Percentiles rank a stretch among this genome's conserved stretches.
phyloP scores from a whole-genome alignment of 2,797 vertebrate genomes.

The Erpetoichthys calabaricus region DNA sequence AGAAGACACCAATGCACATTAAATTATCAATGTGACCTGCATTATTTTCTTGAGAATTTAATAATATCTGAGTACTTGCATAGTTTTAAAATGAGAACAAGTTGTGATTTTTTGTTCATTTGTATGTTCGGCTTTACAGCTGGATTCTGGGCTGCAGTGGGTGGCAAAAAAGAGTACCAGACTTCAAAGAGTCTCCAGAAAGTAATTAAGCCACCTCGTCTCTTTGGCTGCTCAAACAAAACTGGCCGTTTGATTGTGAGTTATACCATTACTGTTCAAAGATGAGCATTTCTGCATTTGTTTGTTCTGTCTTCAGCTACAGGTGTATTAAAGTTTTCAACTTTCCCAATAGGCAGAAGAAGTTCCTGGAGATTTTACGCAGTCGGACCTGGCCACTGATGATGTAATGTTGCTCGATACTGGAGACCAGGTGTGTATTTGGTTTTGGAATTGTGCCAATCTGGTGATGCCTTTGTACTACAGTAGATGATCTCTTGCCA shows the following conservation, averaged over 20 bases:
- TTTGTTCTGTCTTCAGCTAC: not conserved
- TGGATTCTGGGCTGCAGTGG: slow-evolving; percentile 46
- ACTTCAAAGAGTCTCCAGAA: slow-evolving; percentile 35
- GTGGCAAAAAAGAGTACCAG: slow-evolving; percentile 50
- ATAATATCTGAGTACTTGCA: too few relatives aligned
- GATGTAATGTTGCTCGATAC: slow-evolving; percentile 59
- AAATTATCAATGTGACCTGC: too few relatives aligned
- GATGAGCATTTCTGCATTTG: too few relatives aligned
- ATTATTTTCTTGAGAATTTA: too few relatives aligned
- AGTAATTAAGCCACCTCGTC: slow-evolving; percentile 30
- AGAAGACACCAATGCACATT: too few relatives aligned
- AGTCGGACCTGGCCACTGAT: slow-evolving; percentile 47
- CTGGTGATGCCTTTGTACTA: too few relatives aligned
- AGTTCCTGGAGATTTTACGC: slow-evolving; percentile 44
- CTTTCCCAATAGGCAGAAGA: slow-evolving; percentile 40
- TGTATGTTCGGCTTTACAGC: slow-evolving; percentile 22
- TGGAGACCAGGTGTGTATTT: slow-evolving; percentile 38
- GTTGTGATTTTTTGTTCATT: not conserved
- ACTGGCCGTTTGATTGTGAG: slow-evolving; percentile 47
- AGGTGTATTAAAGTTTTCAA: not conserved
- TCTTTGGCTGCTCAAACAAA: slow-evolving; percentile 56
- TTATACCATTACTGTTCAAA: too few relatives aligned
- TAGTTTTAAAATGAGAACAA: too few relatives aligned
- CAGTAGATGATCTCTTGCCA: not conserved
- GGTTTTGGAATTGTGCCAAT: not conserved